Evolutionary conservation across 2,888 invertebrate genomes (phyloP), one percentile per base, ranked within the genome.

Genomic region (Spialia ferax): DNA sequence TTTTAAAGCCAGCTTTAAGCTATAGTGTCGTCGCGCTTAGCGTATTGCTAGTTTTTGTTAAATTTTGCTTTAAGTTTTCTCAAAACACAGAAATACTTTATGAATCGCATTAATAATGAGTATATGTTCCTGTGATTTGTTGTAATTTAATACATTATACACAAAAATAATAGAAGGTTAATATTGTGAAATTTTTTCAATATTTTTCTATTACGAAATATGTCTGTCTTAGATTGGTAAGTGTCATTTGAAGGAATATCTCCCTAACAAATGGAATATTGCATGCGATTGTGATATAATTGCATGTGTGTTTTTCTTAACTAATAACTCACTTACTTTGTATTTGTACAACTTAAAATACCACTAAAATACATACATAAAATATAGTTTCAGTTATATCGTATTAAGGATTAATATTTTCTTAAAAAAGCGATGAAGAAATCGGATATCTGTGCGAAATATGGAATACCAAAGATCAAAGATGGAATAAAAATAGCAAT

Each of bases 271-370:
- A 63, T 63, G 50, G 59, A 70, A 75, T 77, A 72, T 73, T 75
- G 85, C 82, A 85, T 83, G 84, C 70, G 23, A 71, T 75, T 79
- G 80, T 82, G 74, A 76, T 73, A 79, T 74, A 80, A 74, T 71
- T 77, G 85, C 83, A 85, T 81, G 82, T 38, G 20, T 23, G 38
- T 55, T 32, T 15, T 60, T 45, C 13, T 57, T 45, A 18, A 45
- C 45, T 45, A n/a, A n/a, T 45, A 8, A n/a, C n/a, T n/a, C 18
- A 45, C 45, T 45, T 2, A 45, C 45, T 45, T n/a, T n/a, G 1
- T 45, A 8, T n/a, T n/a, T n/a, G n/a, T n/a, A n/a, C n/a, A n/a
- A n/a, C n/a, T n/a, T n/a, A n/a, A n/a, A n/a, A n/a, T n/a, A n/a
- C n/a, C n/a, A n/a, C n/a, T n/a, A n/a, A n/a, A n/a, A n/a, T n/a